Base-by-base conservation (phyloP, 1,140 invertebrate genomes). In the Lasioglossum albipes region DNA sequence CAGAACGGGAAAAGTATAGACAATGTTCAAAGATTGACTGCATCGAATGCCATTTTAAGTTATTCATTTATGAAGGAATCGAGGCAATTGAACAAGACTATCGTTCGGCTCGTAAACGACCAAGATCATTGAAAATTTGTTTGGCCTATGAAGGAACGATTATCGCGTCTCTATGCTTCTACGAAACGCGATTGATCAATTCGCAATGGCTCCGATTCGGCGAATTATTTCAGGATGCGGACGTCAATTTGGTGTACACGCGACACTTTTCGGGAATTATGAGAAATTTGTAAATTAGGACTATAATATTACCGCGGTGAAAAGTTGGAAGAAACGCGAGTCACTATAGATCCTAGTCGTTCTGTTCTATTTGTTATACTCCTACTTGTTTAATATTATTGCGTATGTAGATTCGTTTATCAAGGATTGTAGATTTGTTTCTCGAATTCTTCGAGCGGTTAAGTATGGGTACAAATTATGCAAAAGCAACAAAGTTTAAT, bases 261-360 rank as follows among this genome's bases (percentile, higher is more conserved):
- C 62, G 41, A 81, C 31, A 78, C 54, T 54, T 68, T 68, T 57
- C 5, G 36, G 18, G 45, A 27, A 57, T 7, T 36, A 42, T 52
- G 36, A 20, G 16, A 75, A 85, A 77, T 74, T 70, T 81, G 75
- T 75, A 54, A 84, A 70, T 59, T 31, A 68, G 72, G 69, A 45
- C 54, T 62, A 41, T 82, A 49, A 49, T 49, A 49, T 80, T 70
- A 12, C 82, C 77, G 66, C 59, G 66, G 81, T 59, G 13, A 74
- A 62, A 49, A 54, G 27, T 68, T 59, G 20, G 10, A 54, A 42
- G 27, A 61, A 41, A 81, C 82, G 36, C 75, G 77, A 72, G 82
- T 87, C 80, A 82, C 72, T 83, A 42, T 86, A 85, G 84, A 69
- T 83, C 82, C 84, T 88, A 86, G 84, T 90, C 82, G 72, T 83